Evolutionary conservation across 2,797 vertebrate species (phyloP), one percentile per base, ranked within the genome.

Genomic region (Eulemur coronatus): DNA sequence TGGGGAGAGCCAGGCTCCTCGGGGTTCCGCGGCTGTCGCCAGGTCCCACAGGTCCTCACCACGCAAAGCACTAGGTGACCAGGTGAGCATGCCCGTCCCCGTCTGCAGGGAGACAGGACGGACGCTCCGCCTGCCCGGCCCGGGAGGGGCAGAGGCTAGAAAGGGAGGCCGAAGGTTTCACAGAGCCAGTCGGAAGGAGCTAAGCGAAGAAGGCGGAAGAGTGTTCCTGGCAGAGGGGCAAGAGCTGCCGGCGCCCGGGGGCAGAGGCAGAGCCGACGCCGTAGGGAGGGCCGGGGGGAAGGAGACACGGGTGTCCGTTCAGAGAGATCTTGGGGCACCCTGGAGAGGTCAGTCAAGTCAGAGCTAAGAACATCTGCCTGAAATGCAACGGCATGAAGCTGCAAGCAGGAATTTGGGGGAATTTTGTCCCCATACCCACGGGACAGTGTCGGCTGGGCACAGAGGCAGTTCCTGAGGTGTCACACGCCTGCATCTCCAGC

Each of bases 1-100:
- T 30, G 46, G 46, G 18, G 15, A 6, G 2, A 18, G 57, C 15
- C 7, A 0, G 30, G 35, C 5, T 1, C 7, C 80, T 6, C 13
- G 26, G 63, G 38, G 55, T 52, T 15, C 22, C 10, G 26, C 35
- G 14, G 12, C 2, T 33, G 12, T 65, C 46, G 3, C 84, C 72
- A 92, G 48, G n/a, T 3, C 18, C 73, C 65, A 72, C 6, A 15
- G n/a, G 28, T n/a, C 17, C 22, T 41, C 43, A 38, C 59, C 13
- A 38, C 17, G 10, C 38, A 59, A 33, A 14, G 38, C 5, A 12
- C 28, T 7, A 63, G 43, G 69, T 38, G 55, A 67, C 22, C 18
- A 13, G 20, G 35, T 1, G 20, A 55, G 48, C 61, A n/a, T 6
- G 17, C 30, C 35, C 15, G 11, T 14, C 30, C 61, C 6, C 0